These are phyloP conservation scores for Adelosebastes latens DNA, from an alignment of 2,797 vertebrate species.

Conservation along the genomic window DNA sequence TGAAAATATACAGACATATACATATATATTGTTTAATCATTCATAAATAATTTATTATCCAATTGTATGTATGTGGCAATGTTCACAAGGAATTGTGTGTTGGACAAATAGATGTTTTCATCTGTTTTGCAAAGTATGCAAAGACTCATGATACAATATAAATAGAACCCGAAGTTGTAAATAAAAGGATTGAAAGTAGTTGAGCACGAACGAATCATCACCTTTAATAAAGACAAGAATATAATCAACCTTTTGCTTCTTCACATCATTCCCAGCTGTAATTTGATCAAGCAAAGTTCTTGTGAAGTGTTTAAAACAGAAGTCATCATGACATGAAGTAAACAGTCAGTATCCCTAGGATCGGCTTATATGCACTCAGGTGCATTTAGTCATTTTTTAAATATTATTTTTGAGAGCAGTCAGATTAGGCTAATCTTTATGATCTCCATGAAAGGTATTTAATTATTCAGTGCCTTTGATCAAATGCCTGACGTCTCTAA, in stretches of 20 bases:
- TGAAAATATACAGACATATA: not conserved
- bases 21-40: not conserved
- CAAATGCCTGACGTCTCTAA: conserved; percentile 23
- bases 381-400: conserved; percentile 25
- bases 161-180: not conserved
- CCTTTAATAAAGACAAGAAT: conserved; percentile 11
- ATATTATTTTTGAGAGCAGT: conserved; percentile 14
- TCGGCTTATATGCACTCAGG: not conserved
- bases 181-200: not conserved
- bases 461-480: conserved; percentile 61
- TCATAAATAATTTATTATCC: not conserved
- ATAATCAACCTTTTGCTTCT: conserved; percentile 3
- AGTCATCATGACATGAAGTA: not conserved
- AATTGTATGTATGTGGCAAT: not conserved
- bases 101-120: not conserved
- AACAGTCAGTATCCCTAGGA: not conserved
- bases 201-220: not conserved
- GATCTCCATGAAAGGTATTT: conserved; percentile 50
- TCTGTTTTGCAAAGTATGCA: not conserved
- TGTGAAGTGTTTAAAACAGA: conserved; percentile 4
- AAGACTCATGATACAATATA: not conserved
- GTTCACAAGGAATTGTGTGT: not conserved
- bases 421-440: conserved; percentile 48
- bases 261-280: not conserved
- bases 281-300: not conserved